These are phyloP conservation scores for Microcebus jonahi DNA, from an alignment of 2,113 vertebrate genomes.

Conservation along the genomic window DNA sequence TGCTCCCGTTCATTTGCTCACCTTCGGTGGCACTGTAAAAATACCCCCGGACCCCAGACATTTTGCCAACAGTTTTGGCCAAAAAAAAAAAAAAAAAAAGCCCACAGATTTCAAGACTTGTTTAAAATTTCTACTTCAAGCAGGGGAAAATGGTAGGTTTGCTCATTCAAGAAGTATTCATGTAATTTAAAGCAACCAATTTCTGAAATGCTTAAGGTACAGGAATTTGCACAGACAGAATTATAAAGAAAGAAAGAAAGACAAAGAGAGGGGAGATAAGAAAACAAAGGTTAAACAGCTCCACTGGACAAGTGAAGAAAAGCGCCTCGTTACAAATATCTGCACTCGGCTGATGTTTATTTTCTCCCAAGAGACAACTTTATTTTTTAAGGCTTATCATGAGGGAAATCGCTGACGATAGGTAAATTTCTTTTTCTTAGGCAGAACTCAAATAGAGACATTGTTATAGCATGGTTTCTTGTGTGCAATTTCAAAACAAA, in stretches of 20 bases:
- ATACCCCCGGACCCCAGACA: background rate
- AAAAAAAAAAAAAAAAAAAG: background rate
- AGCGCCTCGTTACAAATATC: background rate
- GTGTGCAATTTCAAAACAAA: constrained; percentile 82
- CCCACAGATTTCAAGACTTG: background rate
- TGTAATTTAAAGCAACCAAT: constrained; percentile 53
- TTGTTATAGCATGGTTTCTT: constrained; percentile 73
- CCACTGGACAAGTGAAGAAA: constrained; percentile 17
- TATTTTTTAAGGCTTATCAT: constrained; percentile 80
- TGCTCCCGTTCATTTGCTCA: background rate
- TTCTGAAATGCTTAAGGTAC: background rate
- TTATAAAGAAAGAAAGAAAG: background rate
- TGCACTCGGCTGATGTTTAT: constrained; percentile 64
- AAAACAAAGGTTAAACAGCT: constrained; percentile 26
- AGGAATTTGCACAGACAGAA: constrained; percentile 1
- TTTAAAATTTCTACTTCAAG: constrained; percentile 35
- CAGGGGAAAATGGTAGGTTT: background rate
- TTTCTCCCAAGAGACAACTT: constrained; percentile 75
- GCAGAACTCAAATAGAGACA: constrained; percentile 68
- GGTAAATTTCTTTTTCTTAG: constrained; percentile 79
- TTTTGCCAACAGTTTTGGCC: constrained; percentile 14
- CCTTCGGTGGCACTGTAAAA: constrained; percentile 5
- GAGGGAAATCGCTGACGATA: constrained; percentile 75
- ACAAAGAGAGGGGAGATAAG: background rate
- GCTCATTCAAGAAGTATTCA: background rate